A percentile compares a stretch with the other conserved stretches of the same genome.
Evolutionary conservation across 2,888 invertebrate genomes (phyloP).

Genomic region (Mimachlamys varia): DNA sequence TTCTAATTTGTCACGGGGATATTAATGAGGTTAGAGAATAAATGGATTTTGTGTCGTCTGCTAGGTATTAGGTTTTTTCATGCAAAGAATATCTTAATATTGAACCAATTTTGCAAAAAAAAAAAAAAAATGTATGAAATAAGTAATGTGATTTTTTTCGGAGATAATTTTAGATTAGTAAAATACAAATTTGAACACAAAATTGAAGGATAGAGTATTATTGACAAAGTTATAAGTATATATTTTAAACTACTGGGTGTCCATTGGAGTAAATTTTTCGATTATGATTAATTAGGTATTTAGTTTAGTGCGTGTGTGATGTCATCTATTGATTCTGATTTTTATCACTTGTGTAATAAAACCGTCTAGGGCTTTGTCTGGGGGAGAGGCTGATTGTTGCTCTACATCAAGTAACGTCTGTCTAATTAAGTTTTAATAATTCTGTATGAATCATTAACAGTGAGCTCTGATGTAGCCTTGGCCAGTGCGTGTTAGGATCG

Average conservation of each 20-base stretch:
- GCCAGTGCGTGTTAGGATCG: not conserved
- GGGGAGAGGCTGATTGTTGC: not conserved
- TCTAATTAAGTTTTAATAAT: conserved; percentile 11
- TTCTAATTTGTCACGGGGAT: not conserved
- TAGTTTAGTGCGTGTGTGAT: not conserved
- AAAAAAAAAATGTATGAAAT: too few relatives aligned
- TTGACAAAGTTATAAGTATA: not conserved
- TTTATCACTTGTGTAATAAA: not conserved
- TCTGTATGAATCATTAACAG: not conserved
- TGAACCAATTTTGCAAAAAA: not conserved
- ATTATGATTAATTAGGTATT: not conserved
- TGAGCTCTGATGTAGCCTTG: not conserved
- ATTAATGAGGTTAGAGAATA: not conserved
- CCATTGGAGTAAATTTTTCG: too few relatives aligned
- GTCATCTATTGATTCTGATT: not conserved
- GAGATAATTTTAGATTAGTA: not conserved
- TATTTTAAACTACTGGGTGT: too few relatives aligned
- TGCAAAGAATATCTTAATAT: not conserved
- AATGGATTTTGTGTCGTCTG: not conserved
- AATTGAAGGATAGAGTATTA: not conserved
- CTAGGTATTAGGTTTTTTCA: not conserved
- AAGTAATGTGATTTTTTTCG: too few relatives aligned
- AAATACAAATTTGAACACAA: not conserved
- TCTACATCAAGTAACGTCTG: not conserved
- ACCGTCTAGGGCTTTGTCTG: not conserved